Evolutionary conservation across 2,113 vertebrate species (phyloP).

Genomic region (Garra rufa): DNA sequence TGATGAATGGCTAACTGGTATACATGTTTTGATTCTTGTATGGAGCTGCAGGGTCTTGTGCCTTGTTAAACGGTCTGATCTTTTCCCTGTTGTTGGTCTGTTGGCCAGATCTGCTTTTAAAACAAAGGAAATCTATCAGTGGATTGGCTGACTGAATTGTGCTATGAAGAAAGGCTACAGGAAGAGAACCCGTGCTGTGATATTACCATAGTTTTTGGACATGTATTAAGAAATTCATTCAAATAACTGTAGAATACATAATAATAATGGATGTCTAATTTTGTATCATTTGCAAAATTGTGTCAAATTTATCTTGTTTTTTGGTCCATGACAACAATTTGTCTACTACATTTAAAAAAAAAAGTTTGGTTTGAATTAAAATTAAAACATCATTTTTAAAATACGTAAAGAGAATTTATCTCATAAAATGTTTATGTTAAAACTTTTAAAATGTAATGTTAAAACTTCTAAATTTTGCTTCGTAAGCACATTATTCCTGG

Average conservation of each 20-base stretch:
- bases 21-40: slow-evolving; percentile 12
- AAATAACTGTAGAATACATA: neutral
- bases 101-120: neutral
- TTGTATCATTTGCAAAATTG: neutral
- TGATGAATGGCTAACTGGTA: neutral
- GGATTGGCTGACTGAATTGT: neutral
- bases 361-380: neutral
- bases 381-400: neutral
- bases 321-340: neutral
- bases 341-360: too few species aligned
- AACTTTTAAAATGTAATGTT: too few species aligned
- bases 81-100: slow-evolving; percentile 17
- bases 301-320: neutral
- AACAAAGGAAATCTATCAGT: neutral
- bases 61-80: neutral
- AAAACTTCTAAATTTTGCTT: neutral
- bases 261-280: neutral
- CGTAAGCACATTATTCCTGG: neutral
- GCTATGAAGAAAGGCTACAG: neutral
- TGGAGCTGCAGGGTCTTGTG: slow-evolving; percentile 17
- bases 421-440: too few species aligned
- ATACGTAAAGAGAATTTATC: neutral
- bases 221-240: neutral
- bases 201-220: neutral
- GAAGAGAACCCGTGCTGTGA: neutral